Percentiles rank a stretch among this genome's conserved stretches.
Evolutionary conservation across 2,797 vertebrate species (phyloP).

Genomic region (Tolypeutes matacus): DNA sequence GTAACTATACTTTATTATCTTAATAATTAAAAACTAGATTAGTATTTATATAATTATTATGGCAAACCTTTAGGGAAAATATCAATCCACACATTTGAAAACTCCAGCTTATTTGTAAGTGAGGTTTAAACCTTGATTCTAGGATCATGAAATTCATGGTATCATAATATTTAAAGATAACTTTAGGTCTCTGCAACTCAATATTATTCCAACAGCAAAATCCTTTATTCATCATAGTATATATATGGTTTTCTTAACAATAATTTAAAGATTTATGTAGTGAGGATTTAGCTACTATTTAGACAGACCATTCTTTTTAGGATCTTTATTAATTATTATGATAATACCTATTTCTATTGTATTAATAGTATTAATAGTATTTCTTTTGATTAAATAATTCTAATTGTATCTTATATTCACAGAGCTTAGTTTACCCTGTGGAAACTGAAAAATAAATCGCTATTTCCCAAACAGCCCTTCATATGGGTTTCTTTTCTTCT

Average conservation of each 20-base stretch:
- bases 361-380: background rate
- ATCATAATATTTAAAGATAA: background rate
- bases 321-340: background rate
- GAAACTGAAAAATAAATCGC: background rate
- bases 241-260: background rate
- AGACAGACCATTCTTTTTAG: background rate
- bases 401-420: background rate
- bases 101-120: background rate
- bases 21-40: background rate
- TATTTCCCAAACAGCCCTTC: background rate
- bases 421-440: background rate
- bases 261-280: background rate
- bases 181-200: background rate
- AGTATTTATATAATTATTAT: background rate
- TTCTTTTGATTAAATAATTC: background rate
- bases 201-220: background rate
- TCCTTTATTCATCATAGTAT: background rate
- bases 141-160: background rate
- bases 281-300: background rate
- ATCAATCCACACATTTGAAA: background rate
- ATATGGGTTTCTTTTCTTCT: background rate
- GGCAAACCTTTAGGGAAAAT: background rate
- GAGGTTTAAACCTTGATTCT: background rate
- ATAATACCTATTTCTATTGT: background rate
- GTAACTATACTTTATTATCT: background rate